Conservation (phyloP, 2,888 invertebrate species). For the Dryobotodes eremita region DNA sequence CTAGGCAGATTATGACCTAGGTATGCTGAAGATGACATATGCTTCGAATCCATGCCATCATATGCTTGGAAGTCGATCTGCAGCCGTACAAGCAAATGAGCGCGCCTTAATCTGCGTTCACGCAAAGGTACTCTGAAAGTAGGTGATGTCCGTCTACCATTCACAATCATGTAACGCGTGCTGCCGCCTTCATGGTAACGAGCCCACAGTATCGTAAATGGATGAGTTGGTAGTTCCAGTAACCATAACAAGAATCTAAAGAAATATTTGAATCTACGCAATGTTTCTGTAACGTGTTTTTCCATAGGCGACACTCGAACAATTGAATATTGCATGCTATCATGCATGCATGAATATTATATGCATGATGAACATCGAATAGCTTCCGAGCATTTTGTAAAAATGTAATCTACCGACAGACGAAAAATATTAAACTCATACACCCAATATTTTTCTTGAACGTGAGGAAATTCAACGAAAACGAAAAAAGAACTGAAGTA, state of each 20-base stretch:
- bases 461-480: conserved; percentile 28
- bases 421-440: background rate
- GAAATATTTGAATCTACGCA: background rate
- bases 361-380: background rate
- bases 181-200: background rate
- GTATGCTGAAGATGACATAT: background rate
- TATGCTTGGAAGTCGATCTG: background rate
- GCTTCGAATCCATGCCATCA: background rate
- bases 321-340: background rate
- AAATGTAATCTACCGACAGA: background rate
- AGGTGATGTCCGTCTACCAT: background rate
- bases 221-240: background rate
- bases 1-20: too few relatives aligned
- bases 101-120: background rate
- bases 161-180: background rate
- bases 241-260: background rate
- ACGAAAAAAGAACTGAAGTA: background rate
- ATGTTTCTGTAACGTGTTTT: background rate
- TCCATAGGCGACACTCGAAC: background rate
- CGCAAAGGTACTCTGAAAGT: background rate
- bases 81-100: background rate
- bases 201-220: background rate
- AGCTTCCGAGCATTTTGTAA: background rate
- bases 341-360: too few relatives aligned
- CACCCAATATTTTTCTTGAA: background rate